These are phyloP conservation scores for Chaetogeoica ovagalla DNA, from an alignment of 2,888 invertebrate species.

Conservation along the genomic window DNA sequence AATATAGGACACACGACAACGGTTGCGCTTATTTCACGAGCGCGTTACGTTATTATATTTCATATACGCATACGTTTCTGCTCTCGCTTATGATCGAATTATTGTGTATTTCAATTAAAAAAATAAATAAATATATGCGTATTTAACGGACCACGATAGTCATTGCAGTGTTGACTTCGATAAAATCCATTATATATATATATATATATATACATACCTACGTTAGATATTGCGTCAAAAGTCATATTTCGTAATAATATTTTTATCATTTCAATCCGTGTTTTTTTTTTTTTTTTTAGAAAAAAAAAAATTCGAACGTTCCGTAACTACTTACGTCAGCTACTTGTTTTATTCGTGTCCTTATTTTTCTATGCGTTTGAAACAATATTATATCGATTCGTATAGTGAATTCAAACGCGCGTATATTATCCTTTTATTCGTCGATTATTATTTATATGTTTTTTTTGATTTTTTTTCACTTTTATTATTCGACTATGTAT, in stretches of 20 bases:
- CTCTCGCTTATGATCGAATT: conserved; percentile 29
- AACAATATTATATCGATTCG: too few species aligned
- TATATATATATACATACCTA: background rate
- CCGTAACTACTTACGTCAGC: background rate
- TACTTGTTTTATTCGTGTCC: background rate
- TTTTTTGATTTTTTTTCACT: too few species aligned
- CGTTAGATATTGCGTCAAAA: conserved; percentile 24
- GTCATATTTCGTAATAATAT: conserved; percentile 5
- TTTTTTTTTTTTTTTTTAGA: background rate
- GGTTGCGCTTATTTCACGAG: conserved; percentile 30
- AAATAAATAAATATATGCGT: background rate
- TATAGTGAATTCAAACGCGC: too few species aligned
- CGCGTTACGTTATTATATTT: conserved; percentile 25
- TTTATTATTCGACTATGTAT: too few species aligned
- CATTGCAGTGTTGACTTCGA: conserved; percentile 3
- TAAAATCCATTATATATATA: conserved; percentile 21
- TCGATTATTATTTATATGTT: too few species aligned
- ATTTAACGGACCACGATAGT: conserved; percentile 32
- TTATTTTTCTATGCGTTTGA: too few species aligned
- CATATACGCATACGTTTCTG: conserved; percentile 4
- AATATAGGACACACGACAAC: conserved; percentile 43
- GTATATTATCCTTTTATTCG: too few species aligned
- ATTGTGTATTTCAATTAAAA: conserved; percentile 40
- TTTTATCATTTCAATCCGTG: conserved; percentile 1
- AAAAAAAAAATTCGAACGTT: conserved; percentile 4